phyloP scores from a whole-genome alignment of 2,113 vertebrate genomes.

The Danio rerio region DNA sequence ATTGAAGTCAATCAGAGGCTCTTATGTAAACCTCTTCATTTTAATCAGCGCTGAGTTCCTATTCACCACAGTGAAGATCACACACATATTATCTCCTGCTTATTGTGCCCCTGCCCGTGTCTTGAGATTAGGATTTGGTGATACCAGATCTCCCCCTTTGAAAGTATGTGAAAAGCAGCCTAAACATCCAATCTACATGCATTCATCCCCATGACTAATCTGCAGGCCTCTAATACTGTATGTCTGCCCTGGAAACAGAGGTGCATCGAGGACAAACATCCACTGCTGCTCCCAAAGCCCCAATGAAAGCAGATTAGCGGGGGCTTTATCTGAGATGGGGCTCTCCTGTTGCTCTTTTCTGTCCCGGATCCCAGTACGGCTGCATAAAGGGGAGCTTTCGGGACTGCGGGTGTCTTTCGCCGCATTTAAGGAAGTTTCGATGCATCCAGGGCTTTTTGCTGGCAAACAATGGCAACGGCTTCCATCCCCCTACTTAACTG shows the following conservation, averaged over 20 bases:
- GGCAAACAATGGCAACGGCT: constrained; percentile 36
- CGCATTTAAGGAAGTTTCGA: constrained; percentile 42
- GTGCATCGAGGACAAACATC: constrained; percentile 51
- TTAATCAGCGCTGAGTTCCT: constrained; percentile 23
- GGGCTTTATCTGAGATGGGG: constrained; percentile 44
- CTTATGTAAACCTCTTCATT: constrained; percentile 37
- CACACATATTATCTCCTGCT: constrained; percentile 45
- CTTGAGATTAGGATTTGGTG: constrained; percentile 51
- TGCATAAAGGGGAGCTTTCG: constrained; percentile 36
- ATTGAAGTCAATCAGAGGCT: constrained; percentile 4
- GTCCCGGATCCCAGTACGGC: not conserved
- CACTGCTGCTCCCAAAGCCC: constrained; percentile 46
- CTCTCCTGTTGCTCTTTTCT: constrained; percentile 59
- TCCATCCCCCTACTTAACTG: constrained; percentile 36
- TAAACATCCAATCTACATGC: constrained; percentile 59
- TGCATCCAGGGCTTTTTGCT: constrained; percentile 26
- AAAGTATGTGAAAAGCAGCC: constrained; percentile 51
- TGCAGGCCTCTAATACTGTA: constrained; percentile 58
- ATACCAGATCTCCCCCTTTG: constrained; percentile 53
- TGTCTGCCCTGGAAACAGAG: constrained; percentile 52
- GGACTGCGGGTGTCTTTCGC: constrained; percentile 23
- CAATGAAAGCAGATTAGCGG: constrained; percentile 60
- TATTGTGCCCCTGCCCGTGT: constrained; percentile 44
- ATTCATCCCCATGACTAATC: constrained; percentile 60
- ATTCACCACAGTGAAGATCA: not conserved